Conservation (phyloP, 2,888 invertebrate genomes). For the Plebejus melissa region DNA sequence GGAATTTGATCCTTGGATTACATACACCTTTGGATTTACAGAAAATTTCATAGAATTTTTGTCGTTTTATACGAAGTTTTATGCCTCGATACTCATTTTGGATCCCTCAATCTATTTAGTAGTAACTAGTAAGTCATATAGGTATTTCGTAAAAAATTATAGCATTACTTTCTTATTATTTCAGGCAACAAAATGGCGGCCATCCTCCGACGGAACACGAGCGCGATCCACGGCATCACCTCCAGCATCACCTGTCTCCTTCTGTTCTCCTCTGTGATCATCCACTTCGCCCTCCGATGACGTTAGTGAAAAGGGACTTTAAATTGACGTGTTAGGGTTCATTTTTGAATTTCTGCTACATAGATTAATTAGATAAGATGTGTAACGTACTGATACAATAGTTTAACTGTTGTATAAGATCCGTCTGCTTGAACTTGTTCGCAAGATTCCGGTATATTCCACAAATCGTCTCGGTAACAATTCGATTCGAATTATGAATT, state of each 20-base stretch:
- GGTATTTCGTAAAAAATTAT: too few relatives aligned
- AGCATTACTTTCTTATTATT: not conserved
- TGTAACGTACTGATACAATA: conserved; percentile 25
- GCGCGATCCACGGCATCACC: conserved; percentile 71
- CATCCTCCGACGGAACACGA: conserved; percentile 70
- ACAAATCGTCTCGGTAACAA: too few relatives aligned
- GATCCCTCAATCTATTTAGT: too few relatives aligned
- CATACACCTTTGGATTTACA: too few relatives aligned
- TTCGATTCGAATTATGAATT: too few relatives aligned
- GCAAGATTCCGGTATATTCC: not conserved
- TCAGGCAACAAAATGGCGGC: conserved; percentile 76
- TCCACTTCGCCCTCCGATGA: conserved; percentile 71
- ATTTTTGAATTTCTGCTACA: conserved; percentile 32
- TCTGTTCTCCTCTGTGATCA: conserved; percentile 57
- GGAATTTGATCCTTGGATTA: too few relatives aligned
- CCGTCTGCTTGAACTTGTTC: not conserved
- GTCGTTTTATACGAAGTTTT: too few relatives aligned
- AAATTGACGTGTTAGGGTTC: conserved; percentile 33
- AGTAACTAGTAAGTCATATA: too few relatives aligned
- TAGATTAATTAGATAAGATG: conserved; percentile 33
- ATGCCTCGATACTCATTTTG: too few relatives aligned
- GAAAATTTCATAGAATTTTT: too few relatives aligned
- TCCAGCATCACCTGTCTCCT: conserved; percentile 66
- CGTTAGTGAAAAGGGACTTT: conserved; percentile 45
- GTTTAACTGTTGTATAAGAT: not conserved